Evolutionary conservation across 2,797 vertebrate species (phyloP).

Genomic region (Melanotaenia pygmaea): DNA sequence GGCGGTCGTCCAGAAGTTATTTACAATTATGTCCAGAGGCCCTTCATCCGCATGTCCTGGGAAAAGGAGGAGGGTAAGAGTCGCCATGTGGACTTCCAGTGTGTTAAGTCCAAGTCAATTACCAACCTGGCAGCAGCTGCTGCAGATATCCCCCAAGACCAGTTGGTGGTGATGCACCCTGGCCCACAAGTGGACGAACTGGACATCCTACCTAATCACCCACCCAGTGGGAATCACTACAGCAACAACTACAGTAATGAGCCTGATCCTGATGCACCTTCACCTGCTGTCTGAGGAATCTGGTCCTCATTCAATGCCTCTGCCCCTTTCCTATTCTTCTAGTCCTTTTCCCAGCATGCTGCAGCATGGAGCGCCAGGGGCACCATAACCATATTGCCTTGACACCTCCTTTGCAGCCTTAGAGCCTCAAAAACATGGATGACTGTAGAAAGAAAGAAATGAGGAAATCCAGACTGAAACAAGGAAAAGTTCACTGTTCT

Average conservation of each 20-base stretch:
- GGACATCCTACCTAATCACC: slow-evolving; percentile 92
- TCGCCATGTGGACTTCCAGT: slow-evolving; percentile 98
- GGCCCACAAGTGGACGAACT: slow-evolving; percentile 94
- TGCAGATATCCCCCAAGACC: slow-evolving; percentile 96
- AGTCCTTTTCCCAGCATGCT: slow-evolving; percentile 83
- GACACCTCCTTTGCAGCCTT: slow-evolving; percentile 88
- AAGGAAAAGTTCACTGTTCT: slow-evolving; percentile 71
- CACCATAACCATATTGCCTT: slow-evolving; percentile 87
- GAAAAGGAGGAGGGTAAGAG: slow-evolving; percentile 99
- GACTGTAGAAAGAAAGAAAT: slow-evolving; percentile 68
- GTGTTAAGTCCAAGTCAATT: slow-evolving; percentile 97
- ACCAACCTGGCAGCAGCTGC: slow-evolving; percentile 94
- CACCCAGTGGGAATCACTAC: slow-evolving; percentile 84
- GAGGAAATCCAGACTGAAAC: slow-evolving; percentile 71
- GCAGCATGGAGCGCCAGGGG: slow-evolving; percentile 84
- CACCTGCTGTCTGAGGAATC: slow-evolving; percentile 84
- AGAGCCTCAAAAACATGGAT: slow-evolving; percentile 84
- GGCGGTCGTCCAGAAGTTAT: slow-evolving; percentile 96
- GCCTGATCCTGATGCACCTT: slow-evolving; percentile 90
- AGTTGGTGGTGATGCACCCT: slow-evolving; percentile 93
- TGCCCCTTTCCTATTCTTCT: slow-evolving; percentile 73
- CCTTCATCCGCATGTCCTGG: slow-evolving; percentile 99
- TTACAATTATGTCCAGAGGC: slow-evolving; percentile 98
- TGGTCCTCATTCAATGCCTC: slow-evolving; percentile 67
- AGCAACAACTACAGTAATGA: slow-evolving; percentile 88